Conservation (phyloP, 2,113 vertebrate genomes). For the Salvator merianae region DNA sequence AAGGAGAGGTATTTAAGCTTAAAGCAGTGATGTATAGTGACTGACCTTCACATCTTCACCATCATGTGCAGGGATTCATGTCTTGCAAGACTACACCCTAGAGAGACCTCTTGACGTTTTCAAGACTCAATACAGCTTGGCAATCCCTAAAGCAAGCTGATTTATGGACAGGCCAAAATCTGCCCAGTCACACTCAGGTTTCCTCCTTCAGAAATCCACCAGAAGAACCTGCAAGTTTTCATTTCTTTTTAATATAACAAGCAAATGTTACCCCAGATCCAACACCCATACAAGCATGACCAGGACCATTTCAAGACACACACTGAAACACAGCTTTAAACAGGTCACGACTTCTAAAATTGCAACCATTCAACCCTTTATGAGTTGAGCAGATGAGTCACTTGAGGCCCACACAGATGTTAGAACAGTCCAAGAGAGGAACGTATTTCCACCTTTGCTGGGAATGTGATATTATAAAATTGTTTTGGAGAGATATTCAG, state of each 20-base stretch:
- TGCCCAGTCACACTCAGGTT: neutral
- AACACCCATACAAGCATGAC: neutral
- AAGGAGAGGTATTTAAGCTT: neutral
- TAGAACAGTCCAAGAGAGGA: too few relatives aligned
- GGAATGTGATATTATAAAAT: too few relatives aligned
- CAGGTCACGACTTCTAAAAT: neutral
- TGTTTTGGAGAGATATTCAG: too few relatives aligned
- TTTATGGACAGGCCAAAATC: neutral
- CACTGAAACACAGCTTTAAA: neutral
- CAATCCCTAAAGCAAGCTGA: neutral
- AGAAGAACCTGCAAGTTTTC: neutral
- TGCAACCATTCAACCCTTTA: neutral
- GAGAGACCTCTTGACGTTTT: neutral
- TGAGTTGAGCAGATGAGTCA: too few relatives aligned
- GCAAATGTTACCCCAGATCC: too few relatives aligned
- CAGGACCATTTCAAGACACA: neutral
- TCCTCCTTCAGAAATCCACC: neutral
- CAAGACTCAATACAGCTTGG: too few relatives aligned
- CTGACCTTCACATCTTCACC: neutral
- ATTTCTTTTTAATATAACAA: too few relatives aligned
- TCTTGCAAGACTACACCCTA: too few relatives aligned
- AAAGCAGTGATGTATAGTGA: neutral
- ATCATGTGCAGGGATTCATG: too few relatives aligned
- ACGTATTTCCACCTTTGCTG: too few relatives aligned
- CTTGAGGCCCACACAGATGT: too few relatives aligned